phyloP scores from a whole-genome alignment of 92 coral and sea anemone species.

The Pocillopora grandis region DNA sequence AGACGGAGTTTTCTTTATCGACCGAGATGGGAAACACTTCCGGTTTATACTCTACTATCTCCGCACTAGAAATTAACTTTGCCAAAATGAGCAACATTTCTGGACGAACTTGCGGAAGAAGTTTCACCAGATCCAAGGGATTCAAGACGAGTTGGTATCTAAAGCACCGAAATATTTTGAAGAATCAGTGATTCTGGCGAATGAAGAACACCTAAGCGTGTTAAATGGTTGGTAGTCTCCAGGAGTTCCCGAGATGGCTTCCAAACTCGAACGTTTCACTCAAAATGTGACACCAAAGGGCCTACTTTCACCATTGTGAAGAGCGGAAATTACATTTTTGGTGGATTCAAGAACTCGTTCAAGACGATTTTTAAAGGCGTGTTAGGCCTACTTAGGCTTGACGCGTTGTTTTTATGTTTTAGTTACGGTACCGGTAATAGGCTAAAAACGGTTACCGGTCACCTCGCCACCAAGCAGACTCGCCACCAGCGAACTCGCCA shows the following conservation, averaged over 20 bases:
- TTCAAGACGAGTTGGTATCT: background rate
- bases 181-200: background rate
- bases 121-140: background rate
- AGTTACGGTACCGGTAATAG: no score
- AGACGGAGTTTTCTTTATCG: no score
- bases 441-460: no score
- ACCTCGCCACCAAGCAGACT: no score
- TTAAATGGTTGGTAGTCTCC: background rate
- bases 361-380: no score
- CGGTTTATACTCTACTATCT: background rate
- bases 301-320: background rate
- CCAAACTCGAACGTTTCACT: constrained; percentile 28
- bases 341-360: no score
- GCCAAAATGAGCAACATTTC: background rate
- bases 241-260: constrained; percentile 35
- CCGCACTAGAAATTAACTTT: background rate
- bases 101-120: background rate
- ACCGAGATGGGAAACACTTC: no score
- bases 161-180: background rate
- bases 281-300: constrained; percentile 21
- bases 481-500: no score
- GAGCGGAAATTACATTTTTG: background rate
- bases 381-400: no score
- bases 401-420: no score
- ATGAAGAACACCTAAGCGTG: background rate